A percentile compares a stretch with the other conserved stretches of the same genome.
Conservation (phyloP, 2,888 invertebrate species). For the Melitaea athalia region DNA sequence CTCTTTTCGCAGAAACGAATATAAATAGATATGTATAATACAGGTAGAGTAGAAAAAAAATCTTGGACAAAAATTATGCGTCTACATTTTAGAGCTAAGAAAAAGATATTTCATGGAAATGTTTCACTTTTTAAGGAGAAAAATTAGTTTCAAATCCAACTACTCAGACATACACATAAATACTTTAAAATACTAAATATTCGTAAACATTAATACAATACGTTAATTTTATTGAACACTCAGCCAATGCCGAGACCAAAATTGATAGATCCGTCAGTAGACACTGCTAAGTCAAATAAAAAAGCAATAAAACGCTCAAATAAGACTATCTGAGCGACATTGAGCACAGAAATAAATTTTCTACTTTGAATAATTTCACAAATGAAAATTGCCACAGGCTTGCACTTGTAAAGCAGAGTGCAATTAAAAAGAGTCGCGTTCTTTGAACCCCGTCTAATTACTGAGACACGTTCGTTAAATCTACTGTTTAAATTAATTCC, state of each 20-base stretch:
- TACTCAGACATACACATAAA: not conserved
- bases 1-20: too few relatives aligned
- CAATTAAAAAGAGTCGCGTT: conserved; percentile 44
- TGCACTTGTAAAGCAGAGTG: conserved; percentile 33
- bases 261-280: conserved; percentile 18
- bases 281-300: conserved; percentile 29
- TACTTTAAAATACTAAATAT: not conserved
- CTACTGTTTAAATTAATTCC: conserved; percentile 39
- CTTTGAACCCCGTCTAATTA: conserved; percentile 52
- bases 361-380: conserved; percentile 36
- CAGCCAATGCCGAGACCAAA: not conserved
- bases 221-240: conserved; percentile 4
- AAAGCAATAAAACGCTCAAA: conserved; percentile 29
- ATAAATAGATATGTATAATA: too few relatives aligned
- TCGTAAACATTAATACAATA: not conserved
- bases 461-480: conserved; percentile 44
- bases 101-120: too few relatives aligned
- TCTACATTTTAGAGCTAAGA: too few relatives aligned
- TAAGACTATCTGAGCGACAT: conserved; percentile 21
- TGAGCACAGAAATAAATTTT: conserved; percentile 15
- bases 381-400: conserved; percentile 33
- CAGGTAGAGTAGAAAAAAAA: too few relatives aligned
- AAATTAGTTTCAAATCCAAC: too few relatives aligned
- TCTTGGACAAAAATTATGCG: too few relatives aligned
- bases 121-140: too few relatives aligned